phyloP scores from a whole-genome alignment of 2,797 vertebrate species.

The Falco novaeseelandiae region DNA sequence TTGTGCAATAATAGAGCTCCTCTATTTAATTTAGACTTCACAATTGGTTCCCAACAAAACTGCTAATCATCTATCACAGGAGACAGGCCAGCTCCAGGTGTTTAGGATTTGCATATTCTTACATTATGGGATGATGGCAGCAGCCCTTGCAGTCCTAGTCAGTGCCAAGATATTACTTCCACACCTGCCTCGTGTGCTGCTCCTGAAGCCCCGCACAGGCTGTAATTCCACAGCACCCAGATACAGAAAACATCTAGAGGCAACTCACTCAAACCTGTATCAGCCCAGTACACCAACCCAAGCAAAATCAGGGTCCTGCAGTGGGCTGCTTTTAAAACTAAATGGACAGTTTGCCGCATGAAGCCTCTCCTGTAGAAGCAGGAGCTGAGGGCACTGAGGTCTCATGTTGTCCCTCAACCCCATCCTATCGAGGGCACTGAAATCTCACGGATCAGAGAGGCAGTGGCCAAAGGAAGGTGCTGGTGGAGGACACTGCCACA shows the following conservation, averaged over 20 bases:
- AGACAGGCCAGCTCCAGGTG: rapidly evolving
- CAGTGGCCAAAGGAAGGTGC: background rate
- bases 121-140: background rate
- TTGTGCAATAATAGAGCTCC: background rate
- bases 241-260: background rate
- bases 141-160: background rate
- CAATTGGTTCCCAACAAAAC: background rate
- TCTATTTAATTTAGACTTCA: background rate
- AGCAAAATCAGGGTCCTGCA: background rate
- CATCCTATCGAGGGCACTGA: rapidly evolving
- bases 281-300: rapidly evolving
- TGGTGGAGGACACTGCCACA: background rate
- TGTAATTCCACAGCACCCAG: background rate
- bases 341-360: background rate
- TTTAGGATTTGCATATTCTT: background rate
- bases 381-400: background rate
- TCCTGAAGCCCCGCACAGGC: background rate
- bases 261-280: background rate
- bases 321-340: background rate
- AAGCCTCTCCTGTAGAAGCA: background rate
- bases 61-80: background rate
- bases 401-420: rapidly evolving
- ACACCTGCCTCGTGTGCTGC: background rate
- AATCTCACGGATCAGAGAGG: rapidly evolving
- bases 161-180: background rate